Base-by-base conservation (phyloP, 37 sponge, comb jelly and placozoan species). In the Beroe ovata region DNA sequence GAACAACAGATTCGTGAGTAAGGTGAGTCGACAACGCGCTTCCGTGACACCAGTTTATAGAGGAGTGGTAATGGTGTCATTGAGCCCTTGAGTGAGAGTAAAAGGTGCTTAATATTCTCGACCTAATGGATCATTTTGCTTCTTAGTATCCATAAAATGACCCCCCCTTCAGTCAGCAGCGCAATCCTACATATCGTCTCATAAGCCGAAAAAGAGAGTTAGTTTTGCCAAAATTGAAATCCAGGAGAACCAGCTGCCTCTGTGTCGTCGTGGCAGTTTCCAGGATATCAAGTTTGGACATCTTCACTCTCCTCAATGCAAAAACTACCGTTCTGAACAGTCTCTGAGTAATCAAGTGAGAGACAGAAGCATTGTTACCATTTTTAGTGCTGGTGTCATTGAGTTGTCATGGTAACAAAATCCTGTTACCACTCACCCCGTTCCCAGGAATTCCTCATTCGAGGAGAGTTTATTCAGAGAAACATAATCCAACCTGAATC, bases 391-490 rank as follows among this genome's bases (percentile, higher is more conserved):
- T 47, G 6, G 54, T 6, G 54, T 6, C 6, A 47, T 47, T 16
- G 54, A 6, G 54, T 47, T 11, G 54, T 47, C 54, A 47, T 47
- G 54, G 54, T 47, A 47, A 47, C 54, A 11, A 47, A 6, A 47
- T 47, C 11, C 11, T 47, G 54, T n/a, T n/a, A n/a, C n/a, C n/a
- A n/a, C n/a, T n/a, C n/a, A n/a, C n/a, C n/a, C n/a, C n/a, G n/a
- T n/a, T n/a, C n/a, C n/a, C 69, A 66, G 69, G 69, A 66, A 33
- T 66, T 66, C 36, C 69, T 66, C 32, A 66, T 66, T 16, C 69
- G 69, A 34, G 69, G 69, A 30, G 8, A 66, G 16, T 66, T 66
- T 33, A 66, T 66, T 16, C 69, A 30, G 8, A 37, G 34, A 18
- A 66, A 66, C 69, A 16, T 8, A 6, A 26, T 34, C 32, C 29